Base-by-base conservation (phyloP, 2,113 vertebrate genomes). In the Monarcha castaneiventris region DNA sequence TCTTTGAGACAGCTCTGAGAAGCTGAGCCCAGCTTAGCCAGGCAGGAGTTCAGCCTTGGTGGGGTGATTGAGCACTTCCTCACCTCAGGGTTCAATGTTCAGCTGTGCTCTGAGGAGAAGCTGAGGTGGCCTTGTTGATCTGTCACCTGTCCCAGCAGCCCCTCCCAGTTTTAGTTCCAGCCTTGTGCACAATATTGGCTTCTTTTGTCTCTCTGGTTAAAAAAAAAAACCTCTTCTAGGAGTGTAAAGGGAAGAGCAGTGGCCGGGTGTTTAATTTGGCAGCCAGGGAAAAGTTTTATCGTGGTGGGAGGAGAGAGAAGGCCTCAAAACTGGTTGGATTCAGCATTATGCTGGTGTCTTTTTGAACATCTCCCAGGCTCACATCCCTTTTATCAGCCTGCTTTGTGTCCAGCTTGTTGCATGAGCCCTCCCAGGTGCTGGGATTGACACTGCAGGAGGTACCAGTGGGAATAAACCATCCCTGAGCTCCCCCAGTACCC, bases 311-410 rank as follows among this genome's bases (percentile, higher is more conserved):
- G 51, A 54, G 43, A 82, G 55, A 69, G 72, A 49, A 83, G 15
- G 17, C 14, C 55, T 82, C n/a, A 51, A 35, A 32, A 32, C 15
- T 77, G 72, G 15, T 5, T 74, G 64, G 29, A 71, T 26, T 33
- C 16, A 10, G 13, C 27, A 7, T 37, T 37, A 9, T 33, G 72
- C 29, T 0, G 0, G 4, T n/a, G 41, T 39, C 14, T 61, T 61
- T 37, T 32, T 69, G 49, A 86, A 32, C 18, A 56, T 26, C 13
- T 71, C 21, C n/a, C 51, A 49, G 21, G 37, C 37, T 64, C 37
- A 6, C 19, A 30, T 7, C 19, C 54, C 37, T 14, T 72, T 90
- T 12, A 0, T 9, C 33, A n/a, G 32, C 41, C 54, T 66, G 29
- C 44, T 25, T 83, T 44, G 6, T 44, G 63, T 61, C 49, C 75